Evolutionary conservation across 1,140 invertebrate genomes (phyloP), one percentile per base, ranked within the genome.

Genomic region (Megalonaias nervosa): DNA sequence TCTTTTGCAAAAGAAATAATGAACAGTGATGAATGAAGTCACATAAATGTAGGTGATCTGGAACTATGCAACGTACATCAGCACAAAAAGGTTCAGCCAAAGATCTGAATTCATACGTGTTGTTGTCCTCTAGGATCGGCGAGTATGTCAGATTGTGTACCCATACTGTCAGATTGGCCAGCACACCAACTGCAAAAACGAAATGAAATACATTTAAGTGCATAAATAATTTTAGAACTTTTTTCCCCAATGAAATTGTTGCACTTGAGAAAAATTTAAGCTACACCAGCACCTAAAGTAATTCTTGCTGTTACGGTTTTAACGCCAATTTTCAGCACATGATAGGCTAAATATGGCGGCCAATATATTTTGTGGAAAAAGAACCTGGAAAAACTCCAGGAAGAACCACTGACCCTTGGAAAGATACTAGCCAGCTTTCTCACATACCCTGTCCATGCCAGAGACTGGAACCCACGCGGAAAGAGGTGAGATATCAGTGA

Each of bases 61-160:
- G 38, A 48, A 48, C 38, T 48, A 48, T 62, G 23, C 16, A 67
- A 73, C 76, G 61, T 73, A 78, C 76, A 31, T 78, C 71, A 31
- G 73, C 76, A 31, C 76, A 78, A 58, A 78, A 78, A 23, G 76
- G 76, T 62, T 78, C 69, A 17, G 76, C 76, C 17, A 78, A 71
- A 56, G 62, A 16, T 12, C 73, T 38, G 60, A 78, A 78, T 17
- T 59, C 17, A 62, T n/a, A 12, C 12, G 76, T 68, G n/a, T 19
- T 69, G n/a, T 58, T 67, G 71, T 78, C 71, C 14, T 61, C 56
- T 15, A 78, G 65, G 12, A 73, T 64, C 21, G 38, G 26, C 0
- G 70, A 73, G 58, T 78, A 78, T 17, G 76, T 56, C 15, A 78
- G 48, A 55, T 78, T 78, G 56, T 78, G 73, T 17, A 78, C 76